A percentile compares a stretch with the other conserved stretches of the same genome.
phyloP scores from a whole-genome alignment of 1,140 invertebrate species.

The Cylas formicarius region DNA sequence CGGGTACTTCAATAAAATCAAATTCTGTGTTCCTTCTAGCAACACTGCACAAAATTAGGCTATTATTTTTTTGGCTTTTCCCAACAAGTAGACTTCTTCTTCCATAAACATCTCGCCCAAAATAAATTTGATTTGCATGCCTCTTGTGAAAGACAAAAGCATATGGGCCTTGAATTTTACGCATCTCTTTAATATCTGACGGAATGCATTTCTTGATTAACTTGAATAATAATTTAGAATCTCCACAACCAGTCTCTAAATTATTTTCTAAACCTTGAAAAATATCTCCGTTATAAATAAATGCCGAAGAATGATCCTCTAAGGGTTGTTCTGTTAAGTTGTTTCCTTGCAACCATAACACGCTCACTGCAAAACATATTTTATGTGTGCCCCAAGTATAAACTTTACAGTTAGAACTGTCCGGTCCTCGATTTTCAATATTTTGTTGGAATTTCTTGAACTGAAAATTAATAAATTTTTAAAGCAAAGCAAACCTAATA shows the following conservation, averaged over 20 bases:
- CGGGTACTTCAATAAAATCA: conserved; percentile 63
- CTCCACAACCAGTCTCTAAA: conserved; percentile 33
- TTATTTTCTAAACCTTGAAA: conserved; percentile 47
- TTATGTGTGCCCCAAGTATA: conserved; percentile 48
- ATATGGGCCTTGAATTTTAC: conserved; percentile 70
- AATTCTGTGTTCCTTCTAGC: conserved; percentile 47
- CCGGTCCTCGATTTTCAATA: conserved; percentile 46
- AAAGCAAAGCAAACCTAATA: conserved; percentile 4
- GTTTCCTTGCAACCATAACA: conserved; percentile 66
- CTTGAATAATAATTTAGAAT: conserved; percentile 42
- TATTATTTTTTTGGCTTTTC: conserved; percentile 39
- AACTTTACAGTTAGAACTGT: conserved; percentile 35
- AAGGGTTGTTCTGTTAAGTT: conserved; percentile 52
- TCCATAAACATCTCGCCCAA: conserved; percentile 80
- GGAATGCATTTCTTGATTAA: conserved; percentile 34
- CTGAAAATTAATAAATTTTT: conserved; percentile 34
- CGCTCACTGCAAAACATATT: conserved; percentile 56
- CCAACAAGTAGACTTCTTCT: conserved; percentile 73
- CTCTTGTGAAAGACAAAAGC: conserved; percentile 74
- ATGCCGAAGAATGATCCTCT: conserved; percentile 48
- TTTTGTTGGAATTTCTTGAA: conserved; percentile 39
- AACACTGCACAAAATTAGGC: conserved; percentile 53
- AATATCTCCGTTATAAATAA: conserved; percentile 80
- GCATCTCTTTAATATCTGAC: conserved; percentile 42
- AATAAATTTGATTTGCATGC: conserved; percentile 58